phyloP scores from a whole-genome alignment of 2,797 vertebrate species.

The Halcyon badia region DNA sequence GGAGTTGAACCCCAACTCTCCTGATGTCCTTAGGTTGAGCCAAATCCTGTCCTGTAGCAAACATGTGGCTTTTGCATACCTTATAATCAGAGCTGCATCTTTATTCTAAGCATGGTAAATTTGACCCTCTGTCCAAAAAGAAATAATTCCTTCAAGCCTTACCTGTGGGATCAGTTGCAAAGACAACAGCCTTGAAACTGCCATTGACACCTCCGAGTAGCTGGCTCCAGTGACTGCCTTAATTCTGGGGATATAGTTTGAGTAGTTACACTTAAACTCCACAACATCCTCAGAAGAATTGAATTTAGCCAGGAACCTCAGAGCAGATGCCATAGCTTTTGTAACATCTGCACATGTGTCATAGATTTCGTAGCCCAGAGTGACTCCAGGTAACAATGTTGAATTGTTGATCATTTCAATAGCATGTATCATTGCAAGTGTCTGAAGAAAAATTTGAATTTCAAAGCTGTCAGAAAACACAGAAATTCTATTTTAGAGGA shows the following conservation, averaged over 20 bases:
- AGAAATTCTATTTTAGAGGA: background rate
- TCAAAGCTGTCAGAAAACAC: constrained; percentile 82
- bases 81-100: background rate
- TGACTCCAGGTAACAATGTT: constrained; percentile 78
- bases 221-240: constrained; percentile 84
- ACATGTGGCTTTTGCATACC: background rate
- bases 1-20: background rate
- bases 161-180: constrained; percentile 90
- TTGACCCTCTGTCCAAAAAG: background rate
- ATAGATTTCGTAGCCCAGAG: constrained; percentile 87
- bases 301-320: constrained; percentile 80
- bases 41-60: background rate
- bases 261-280: constrained; percentile 78
- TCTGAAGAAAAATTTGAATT: constrained; percentile 75
- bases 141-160: constrained; percentile 4
- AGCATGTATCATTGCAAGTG: constrained; percentile 88
- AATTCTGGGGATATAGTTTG: constrained; percentile 73
- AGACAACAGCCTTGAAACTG: constrained; percentile 86
- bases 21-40: background rate
- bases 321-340: constrained; percentile 81
- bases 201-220: constrained; percentile 87
- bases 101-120: background rate
- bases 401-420: constrained; percentile 88
- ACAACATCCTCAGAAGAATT: constrained; percentile 66
- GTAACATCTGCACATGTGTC: constrained; percentile 89